Evolutionary conservation across 2,797 vertebrate species (phyloP).

Genomic region (Poeciliopsis gracilis): DNA sequence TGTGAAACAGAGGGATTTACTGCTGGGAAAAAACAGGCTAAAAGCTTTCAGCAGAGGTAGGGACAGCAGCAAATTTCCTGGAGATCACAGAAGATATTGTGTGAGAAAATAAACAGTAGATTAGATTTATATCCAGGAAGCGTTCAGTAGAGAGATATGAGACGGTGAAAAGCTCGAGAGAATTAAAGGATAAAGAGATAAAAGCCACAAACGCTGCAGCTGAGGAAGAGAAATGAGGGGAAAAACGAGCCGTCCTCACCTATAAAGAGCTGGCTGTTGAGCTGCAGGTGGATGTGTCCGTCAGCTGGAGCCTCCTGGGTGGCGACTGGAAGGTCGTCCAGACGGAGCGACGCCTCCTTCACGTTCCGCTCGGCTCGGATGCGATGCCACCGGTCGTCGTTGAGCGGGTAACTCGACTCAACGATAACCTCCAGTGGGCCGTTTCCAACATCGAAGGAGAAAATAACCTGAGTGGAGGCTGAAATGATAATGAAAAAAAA

Average conservation of each 20-base stretch:
- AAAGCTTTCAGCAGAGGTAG: constrained; percentile 6
- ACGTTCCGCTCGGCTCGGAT: constrained; percentile 87
- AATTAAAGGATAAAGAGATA: constrained; percentile 3
- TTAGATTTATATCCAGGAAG: background rate
- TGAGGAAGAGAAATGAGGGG: background rate
- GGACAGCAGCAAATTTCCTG: constrained; percentile 2
- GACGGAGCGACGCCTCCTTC: constrained; percentile 84
- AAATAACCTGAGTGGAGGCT: constrained; percentile 86
- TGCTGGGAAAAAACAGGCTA: background rate
- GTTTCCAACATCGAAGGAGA: constrained; percentile 89
- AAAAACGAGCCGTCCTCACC: constrained; percentile 74
- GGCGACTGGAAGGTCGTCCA: constrained; percentile 83
- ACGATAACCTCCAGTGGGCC: constrained; percentile 81
- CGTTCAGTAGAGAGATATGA: background rate
- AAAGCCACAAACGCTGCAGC: constrained; percentile 3
- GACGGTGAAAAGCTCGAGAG: background rate
- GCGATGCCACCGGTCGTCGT: constrained; percentile 92
- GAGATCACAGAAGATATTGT: background rate
- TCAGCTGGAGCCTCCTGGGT: constrained; percentile 78
- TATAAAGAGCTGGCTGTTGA: constrained; percentile 91
- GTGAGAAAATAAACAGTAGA: constrained; percentile 7
- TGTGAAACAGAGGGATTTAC: constrained; percentile 7
- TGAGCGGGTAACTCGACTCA: constrained; percentile 78
- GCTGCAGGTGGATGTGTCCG: constrained; percentile 86
- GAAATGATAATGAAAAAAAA: background rate